These are phyloP conservation scores for Tupaia tana DNA, from an alignment of 2,113 vertebrate genomes.

Conservation along the genomic window DNA sequence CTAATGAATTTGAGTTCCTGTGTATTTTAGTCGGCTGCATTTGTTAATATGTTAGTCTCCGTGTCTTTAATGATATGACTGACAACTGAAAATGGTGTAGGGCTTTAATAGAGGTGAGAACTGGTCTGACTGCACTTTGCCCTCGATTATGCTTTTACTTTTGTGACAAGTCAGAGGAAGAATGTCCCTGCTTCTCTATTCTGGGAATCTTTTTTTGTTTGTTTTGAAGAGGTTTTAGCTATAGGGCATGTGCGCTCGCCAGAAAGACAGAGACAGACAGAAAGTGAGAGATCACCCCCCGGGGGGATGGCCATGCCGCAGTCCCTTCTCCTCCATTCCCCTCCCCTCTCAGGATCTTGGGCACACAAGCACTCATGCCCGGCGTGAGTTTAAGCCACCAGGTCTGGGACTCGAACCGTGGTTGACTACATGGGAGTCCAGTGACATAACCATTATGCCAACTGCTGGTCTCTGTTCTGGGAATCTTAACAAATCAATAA, in stretches of 20 bases:
- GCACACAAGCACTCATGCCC: too few relatives aligned
- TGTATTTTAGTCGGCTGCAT: not conserved
- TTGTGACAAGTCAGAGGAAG: not conserved
- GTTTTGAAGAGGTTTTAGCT: too few relatives aligned
- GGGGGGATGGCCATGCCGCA: too few relatives aligned
- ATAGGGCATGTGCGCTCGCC: too few relatives aligned
- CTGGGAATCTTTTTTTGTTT: not conserved
- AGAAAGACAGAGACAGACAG: too few relatives aligned
- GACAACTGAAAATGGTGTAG: not conserved
- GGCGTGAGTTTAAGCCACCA: too few relatives aligned
- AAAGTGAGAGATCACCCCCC: too few relatives aligned
- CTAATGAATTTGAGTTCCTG: not conserved
- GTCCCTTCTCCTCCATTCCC: too few relatives aligned
- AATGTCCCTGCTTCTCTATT: slow-evolving; percentile 18
- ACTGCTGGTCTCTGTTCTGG: slow-evolving; percentile 6
- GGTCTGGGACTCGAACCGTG: too few relatives aligned
- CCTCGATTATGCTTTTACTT: slow-evolving; percentile 43
- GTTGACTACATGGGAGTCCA: too few relatives aligned
- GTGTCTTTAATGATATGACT: not conserved
- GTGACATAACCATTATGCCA: too few relatives aligned
- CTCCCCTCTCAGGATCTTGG: too few relatives aligned
- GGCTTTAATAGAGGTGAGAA: slow-evolving; percentile 12
- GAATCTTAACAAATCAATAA: slow-evolving; percentile 40
- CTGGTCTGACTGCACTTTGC: slow-evolving; percentile 40
- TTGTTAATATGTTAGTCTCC: not conserved